Conservation (phyloP, 2,113 vertebrate genomes). For the Calonectris borealis region DNA sequence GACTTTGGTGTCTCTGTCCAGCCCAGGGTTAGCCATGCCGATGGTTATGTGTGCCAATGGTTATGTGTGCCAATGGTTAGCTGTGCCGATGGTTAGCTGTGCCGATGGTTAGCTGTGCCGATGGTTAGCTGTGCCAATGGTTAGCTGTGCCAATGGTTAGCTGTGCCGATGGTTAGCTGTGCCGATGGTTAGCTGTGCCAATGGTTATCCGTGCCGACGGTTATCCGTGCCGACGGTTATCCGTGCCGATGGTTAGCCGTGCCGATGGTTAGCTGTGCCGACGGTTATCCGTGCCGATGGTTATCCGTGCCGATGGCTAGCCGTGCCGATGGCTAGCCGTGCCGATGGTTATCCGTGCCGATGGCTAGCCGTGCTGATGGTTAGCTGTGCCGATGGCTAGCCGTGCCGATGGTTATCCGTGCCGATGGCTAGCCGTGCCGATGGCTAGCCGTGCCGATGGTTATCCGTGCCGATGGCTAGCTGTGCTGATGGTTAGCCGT, state of each 20-base stretch:
- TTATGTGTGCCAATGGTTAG: rapidly evolving
- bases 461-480: rapidly evolving
- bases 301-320: too few species aligned
- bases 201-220: neutral
- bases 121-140: rapidly evolving
- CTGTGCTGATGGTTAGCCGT: too few species aligned
- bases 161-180: rapidly evolving
- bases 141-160: rapidly evolving
- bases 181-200: rapidly evolving
- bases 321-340: rapidly evolving
- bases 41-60: neutral
- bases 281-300: neutral
- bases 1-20: neutral
- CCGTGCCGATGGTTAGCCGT: rapidly evolving
- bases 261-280: rapidly evolving
- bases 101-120: rapidly evolving
- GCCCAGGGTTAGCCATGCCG: neutral
- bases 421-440: rapidly evolving
- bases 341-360: rapidly evolving
- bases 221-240: rapidly evolving
- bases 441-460: neutral
- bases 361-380: rapidly evolving
- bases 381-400: neutral
- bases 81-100: rapidly evolving
- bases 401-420: rapidly evolving